Percentiles rank a stretch among this genome's conserved stretches.
Evolutionary conservation across 30 jellyfish, hydroid and myxozoan genomes (phyloP).

Genomic region (Cassiopea andromeda): DNA sequence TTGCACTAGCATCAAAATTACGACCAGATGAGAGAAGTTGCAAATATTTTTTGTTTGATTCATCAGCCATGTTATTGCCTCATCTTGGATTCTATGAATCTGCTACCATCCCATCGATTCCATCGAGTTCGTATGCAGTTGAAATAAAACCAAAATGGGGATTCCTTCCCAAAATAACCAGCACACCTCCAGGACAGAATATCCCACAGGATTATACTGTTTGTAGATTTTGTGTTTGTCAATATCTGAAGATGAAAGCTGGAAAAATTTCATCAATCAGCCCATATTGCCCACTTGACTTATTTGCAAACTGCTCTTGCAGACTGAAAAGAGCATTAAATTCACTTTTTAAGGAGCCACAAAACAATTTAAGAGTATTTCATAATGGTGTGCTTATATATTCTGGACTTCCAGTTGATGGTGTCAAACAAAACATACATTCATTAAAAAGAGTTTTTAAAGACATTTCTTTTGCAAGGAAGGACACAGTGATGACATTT

Average conservation of each 20-base stretch:
- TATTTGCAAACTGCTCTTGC: conserved; percentile 68
- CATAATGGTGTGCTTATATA: conserved; percentile 51
- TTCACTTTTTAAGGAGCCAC: conserved; percentile 80
- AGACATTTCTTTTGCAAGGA: not conserved
- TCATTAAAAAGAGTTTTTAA: not conserved
- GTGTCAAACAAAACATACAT: not conserved
- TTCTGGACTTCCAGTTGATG: conserved; percentile 24
- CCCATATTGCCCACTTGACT: conserved; percentile 87
- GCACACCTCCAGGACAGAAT: not conserved
- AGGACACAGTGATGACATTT: not conserved
- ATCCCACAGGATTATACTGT: not conserved
- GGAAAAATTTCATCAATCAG: conserved; percentile 40
- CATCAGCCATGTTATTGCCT: conserved; percentile 37
- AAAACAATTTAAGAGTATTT: conserved; percentile 76
- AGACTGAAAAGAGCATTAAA: conserved; percentile 52
- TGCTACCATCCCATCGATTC: not conserved
- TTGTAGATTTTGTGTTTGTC: conserved; percentile 88
- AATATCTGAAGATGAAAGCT: conserved; percentile 41
- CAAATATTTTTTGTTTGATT: not conserved
- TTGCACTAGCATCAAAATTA: not conserved
- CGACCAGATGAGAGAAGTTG: conserved; percentile 54
- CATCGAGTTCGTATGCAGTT: conserved; percentile 33
- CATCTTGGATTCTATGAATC: conserved; percentile 49
- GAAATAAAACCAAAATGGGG: conserved; percentile 97
- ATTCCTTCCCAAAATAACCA: conserved; percentile 45